Base-by-base conservation (phyloP, 2,888 invertebrate genomes). In the Steromphala cineraria region DNA sequence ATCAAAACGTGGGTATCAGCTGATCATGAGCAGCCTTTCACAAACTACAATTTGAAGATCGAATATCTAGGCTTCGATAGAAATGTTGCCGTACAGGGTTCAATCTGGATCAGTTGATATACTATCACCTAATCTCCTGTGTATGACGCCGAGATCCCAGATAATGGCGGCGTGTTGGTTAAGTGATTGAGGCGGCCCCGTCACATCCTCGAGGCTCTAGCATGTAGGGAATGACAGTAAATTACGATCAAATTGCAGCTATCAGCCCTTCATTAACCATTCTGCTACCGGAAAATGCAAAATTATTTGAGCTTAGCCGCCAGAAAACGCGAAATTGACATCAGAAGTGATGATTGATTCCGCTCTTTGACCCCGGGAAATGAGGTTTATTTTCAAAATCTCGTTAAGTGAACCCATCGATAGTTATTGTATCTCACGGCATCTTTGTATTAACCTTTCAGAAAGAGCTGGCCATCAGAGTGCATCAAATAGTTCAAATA, bases 231-330 rank as follows among this genome's bases (percentile, higher is more conserved):
- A 62, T 62, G 28, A 28, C 62, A 62, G 62, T 62, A 62, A 62
- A 62, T 62, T 62, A 62, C 62, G 24, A 62, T 62, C 62, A 62
- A 62, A 62, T 62, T 62, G 62, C 62, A 24, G 62, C 62, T 62
- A 62, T 62, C 62, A 62, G 15, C 3, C 28, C 62, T 62, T 62
- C 62, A 62, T 62, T 62, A 62, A 21, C 62, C n/a, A 24, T 62
- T 62, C 62, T 62, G 24, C 28, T 28, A 62, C 62, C 62, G 62
- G 62, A 62, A 62, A 62, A 62, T 62, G 62, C 62, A 62, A 62
- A 62, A 62, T 62, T 62, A 62, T 62, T 62, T 62, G 62, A 62
- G 62, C 62, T 62, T 62, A 62, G 62, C 62, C 62, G 62, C 62
- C 24, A 62, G 62, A 62, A 62, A 62, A 62, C 62, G 62, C 62